phyloP scores from a whole-genome alignment of 2,888 invertebrate genomes.

The Caenorhabditis sinica region DNA sequence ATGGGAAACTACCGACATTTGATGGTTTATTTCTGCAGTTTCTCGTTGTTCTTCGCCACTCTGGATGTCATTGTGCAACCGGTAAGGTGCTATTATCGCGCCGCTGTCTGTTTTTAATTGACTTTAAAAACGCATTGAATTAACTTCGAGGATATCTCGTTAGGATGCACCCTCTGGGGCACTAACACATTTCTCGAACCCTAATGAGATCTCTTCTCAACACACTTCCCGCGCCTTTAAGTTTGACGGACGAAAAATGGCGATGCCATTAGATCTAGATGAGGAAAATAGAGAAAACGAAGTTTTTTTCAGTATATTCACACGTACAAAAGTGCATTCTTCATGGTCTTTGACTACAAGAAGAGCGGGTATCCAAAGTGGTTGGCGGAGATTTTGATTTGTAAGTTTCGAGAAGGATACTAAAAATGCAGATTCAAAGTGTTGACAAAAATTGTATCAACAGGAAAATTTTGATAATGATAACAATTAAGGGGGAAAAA shows the following conservation, averaged over 20 bases:
- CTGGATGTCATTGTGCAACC: constrained; percentile 40
- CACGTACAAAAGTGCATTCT: constrained; percentile 40
- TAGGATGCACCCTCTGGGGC: too few species aligned
- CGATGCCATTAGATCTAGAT: too few species aligned
- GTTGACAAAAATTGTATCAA: too few species aligned
- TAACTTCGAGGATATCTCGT: too few species aligned
- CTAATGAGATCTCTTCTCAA: too few species aligned
- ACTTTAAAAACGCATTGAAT: too few species aligned
- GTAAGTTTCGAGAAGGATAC: neutral
- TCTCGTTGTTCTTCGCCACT: constrained; percentile 32
- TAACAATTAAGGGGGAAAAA: too few species aligned
- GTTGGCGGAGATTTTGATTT: constrained; percentile 27
- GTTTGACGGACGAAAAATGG: too few species aligned
- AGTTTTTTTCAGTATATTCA: constrained; percentile 44
- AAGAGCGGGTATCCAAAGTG: neutral
- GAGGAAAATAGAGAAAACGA: neutral
- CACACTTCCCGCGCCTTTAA: too few species aligned
- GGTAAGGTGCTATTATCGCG: neutral
- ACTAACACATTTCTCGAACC: too few species aligned
- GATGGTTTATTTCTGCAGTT: constrained; percentile 50
- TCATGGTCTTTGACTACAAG: constrained; percentile 35
- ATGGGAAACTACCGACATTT: constrained; percentile 58
- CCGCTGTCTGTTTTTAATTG: too few species aligned
- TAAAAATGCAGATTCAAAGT: neutral
- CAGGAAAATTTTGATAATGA: too few species aligned